Evolutionary conservation across 1,140 invertebrate genomes (phyloP).

Genomic region (Neodiprion lecontei): DNA sequence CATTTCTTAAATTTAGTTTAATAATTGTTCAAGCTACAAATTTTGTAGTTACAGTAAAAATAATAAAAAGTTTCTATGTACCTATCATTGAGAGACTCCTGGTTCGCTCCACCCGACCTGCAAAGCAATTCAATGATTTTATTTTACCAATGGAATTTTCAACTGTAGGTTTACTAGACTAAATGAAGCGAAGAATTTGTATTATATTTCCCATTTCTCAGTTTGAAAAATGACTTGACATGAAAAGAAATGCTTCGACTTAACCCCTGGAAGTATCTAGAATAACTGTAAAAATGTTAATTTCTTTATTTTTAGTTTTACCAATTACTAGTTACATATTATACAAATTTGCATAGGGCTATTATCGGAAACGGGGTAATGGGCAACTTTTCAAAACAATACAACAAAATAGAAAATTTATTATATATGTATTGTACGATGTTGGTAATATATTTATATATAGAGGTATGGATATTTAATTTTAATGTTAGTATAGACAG

Average conservation of each 20-base stretch:
- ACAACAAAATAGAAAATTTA: slow-evolving; percentile 1
- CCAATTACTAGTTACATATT: not conserved
- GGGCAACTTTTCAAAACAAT: slow-evolving; percentile 30
- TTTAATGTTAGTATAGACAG: slow-evolving; percentile 3
- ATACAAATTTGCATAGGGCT: slow-evolving; percentile 1
- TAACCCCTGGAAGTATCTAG: slow-evolving; percentile 54
- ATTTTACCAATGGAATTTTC: slow-evolving; percentile 40
- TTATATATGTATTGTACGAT: slow-evolving; percentile 22
- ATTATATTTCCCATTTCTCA: slow-evolving; percentile 10
- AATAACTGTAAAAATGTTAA: slow-evolving; percentile 51
- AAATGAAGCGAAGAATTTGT: slow-evolving; percentile 7
- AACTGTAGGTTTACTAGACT: slow-evolving; percentile 16
- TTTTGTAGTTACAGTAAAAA: slow-evolving; percentile 29
- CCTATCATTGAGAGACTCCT: slow-evolving; percentile 59
- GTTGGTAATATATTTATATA: slow-evolving; percentile 30
- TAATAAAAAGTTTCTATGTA: slow-evolving; percentile 46
- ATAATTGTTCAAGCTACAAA: not conserved
- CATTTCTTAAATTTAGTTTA: slow-evolving; percentile 12
- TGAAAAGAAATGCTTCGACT: slow-evolving; percentile 37
- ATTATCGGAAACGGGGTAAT: slow-evolving; percentile 41
- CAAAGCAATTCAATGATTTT: slow-evolving; percentile 54
- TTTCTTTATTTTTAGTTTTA: slow-evolving; percentile 27
- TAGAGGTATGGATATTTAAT: slow-evolving; percentile 22
- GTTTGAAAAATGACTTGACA: slow-evolving; percentile 37
- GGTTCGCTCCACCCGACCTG: slow-evolving; percentile 53